Base-by-base conservation (phyloP, 2,888 invertebrate genomes). In the Ophraella communa region DNA sequence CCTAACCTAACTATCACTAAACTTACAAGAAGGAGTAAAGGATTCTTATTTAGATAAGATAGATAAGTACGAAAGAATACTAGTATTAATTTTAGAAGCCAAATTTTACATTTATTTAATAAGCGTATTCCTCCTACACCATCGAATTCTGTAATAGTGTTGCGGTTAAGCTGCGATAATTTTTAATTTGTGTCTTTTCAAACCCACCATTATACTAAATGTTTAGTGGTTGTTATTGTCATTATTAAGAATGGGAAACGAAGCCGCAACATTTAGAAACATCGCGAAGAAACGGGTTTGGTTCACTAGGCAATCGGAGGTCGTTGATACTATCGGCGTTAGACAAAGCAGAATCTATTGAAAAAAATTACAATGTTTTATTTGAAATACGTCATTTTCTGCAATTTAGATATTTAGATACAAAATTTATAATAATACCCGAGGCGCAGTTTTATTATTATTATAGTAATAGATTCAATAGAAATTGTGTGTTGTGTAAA, bases 291-390 rank as follows among this genome's bases (percentile, higher is more conserved):
- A n/a, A 77, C 80, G 80, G 78, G 81, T 82, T 81, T 80, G 80
- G 81, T 81, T 81, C 81, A 82, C 80, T 82, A 81, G 82, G 82
- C 82, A 81, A 82, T 78, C 73, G 74, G 80, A 82, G 82, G 82
- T 82, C 82, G 80, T 82, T 82, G 82, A 80, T 79, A 78, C 81
- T 63, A 18, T 11, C 27, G 17, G 8, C n/a, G 4, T 20, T 51
- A 51, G 49, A 51, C 27, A 23, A 51, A 51, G 49, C 24, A n/a
- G 5, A n/a, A 24, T 14, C 14, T 3, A 4, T 11, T 35, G 14
- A 35, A 35, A 35, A n/a, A 35, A 35, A n/a, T 4, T 35, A 14
- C 35, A 0, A 1, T 14, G n/a, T 35, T 4, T 35, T 35, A 30
- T 30, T 30, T 30, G 11, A 30, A 30, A 30, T 30, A 11, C 11